Conservation (phyloP, 2,113 vertebrate species). For the Pituophis catenifer region DNA sequence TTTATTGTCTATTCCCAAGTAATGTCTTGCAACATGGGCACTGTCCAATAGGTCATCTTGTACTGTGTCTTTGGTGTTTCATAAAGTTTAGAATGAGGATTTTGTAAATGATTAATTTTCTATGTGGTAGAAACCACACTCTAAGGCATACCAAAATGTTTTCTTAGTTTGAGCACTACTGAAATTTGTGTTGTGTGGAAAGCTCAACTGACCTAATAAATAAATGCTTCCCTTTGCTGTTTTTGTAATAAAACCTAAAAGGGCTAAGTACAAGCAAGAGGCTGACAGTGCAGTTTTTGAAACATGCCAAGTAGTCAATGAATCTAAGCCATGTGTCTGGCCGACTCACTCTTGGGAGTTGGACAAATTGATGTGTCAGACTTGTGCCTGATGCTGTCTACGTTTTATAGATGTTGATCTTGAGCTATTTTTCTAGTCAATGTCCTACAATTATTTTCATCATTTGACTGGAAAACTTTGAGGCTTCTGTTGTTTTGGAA, state of each 20-base stretch:
- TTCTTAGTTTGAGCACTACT: background rate
- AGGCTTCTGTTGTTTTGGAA: background rate
- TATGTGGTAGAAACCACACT: background rate
- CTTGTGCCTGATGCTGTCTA: background rate
- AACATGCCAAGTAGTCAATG: background rate
- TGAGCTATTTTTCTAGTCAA: background rate
- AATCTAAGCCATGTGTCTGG: background rate
- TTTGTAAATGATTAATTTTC: background rate
- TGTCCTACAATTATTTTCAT: background rate
- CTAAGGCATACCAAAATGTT: background rate
- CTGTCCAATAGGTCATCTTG: background rate
- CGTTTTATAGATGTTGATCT: background rate
- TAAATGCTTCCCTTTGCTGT: conserved; percentile 5
- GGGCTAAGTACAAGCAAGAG: background rate
- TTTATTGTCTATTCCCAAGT: background rate
- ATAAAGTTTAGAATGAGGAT: background rate
- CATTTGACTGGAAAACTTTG: background rate
- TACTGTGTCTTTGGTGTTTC: background rate
- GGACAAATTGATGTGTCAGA: background rate
- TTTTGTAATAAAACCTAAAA: rapidly evolving
- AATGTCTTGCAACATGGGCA: background rate
- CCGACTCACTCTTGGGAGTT: background rate
- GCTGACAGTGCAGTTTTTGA: background rate
- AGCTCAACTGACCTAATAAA: rapidly evolving
- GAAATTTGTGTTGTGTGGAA: background rate